phyloP scores from a whole-genome alignment of 2,113 vertebrate species.

The Chiloscyllium plagiosum region DNA sequence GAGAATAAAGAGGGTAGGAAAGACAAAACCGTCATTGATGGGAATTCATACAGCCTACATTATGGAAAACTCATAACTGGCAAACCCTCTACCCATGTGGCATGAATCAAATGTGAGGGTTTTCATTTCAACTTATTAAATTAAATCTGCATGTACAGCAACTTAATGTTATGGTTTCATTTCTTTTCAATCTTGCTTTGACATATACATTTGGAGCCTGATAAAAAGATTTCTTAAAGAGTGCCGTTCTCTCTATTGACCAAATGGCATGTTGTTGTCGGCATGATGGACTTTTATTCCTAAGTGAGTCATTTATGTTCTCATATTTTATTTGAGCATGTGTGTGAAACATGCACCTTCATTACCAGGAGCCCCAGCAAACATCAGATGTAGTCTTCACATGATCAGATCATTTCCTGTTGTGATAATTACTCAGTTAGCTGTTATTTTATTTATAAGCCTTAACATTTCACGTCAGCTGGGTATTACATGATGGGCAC shows the following conservation, averaged over 20 bases:
- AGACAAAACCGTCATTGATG: neutral
- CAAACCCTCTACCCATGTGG: neutral
- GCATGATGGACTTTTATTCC: neutral
- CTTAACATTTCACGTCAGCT: neutral
- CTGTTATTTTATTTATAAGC: neutral
- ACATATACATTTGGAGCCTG: neutral
- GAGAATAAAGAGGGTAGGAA: neutral
- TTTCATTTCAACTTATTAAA: constrained; percentile 29
- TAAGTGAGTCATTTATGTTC: neutral
- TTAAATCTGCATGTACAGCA: constrained; percentile 21
- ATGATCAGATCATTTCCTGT: neutral
- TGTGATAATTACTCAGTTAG: neutral
- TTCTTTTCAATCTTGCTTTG: constrained; percentile 23
- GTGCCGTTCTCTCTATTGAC: neutral
- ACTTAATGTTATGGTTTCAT: neutral
- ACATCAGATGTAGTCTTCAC: neutral
- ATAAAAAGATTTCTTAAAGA: neutral
- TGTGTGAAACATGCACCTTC: neutral
- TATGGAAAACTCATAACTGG: neutral
- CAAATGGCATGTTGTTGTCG: neutral
- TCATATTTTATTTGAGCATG: neutral
- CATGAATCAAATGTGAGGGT: neutral
- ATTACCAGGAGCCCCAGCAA: neutral
- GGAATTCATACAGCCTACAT: neutral
- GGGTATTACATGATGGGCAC: neutral